Base-by-base conservation (phyloP, 2,113 vertebrate genomes). In the Daboia siamensis region DNA sequence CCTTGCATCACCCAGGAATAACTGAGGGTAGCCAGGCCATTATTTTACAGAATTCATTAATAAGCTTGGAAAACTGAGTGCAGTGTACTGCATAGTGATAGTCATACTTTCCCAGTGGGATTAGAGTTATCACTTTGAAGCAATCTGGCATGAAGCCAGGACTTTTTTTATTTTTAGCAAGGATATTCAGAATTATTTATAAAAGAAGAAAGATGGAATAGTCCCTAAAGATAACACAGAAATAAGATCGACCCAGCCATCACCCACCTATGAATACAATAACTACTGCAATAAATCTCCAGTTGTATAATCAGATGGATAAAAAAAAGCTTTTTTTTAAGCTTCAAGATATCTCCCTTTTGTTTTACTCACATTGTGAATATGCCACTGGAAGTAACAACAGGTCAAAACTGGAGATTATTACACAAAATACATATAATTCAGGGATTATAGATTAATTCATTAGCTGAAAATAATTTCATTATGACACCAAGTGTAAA, bases 231-330 rank as follows among this genome's bases (percentile, higher is more conserved):
- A 46, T 54, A 80, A 88, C 33, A 56, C 4, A 17, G 56, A 87
- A 69, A 85, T 93, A 87, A 91, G 89, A 89, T 91, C 90, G 93
- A 92, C 90, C 61, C 87, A 39, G 56, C 88, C 90, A 24, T 94
- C 93, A 94, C 90, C 93, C 94, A 94, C 87, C 84, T 91, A 59
- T 51, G 88, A 92, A 91, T 93, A 46, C 91, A 88, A 93, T 94
- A 94, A 93, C 87, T 24, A 52, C 46, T 52, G 33, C 52, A 87
- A 91, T 91, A 91, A 91, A 91, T 87, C 84, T 26, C 56, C 90
- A 52, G 55, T 46, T 64, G 51, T 91, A 91, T 52, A 64, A 64
- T 39, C 46, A 91, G 20, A 12, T 39, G 44, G 20, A 86, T 91
- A 46, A 64, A 91, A 87, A 51, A 56, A 29, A 26, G 56, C 12